Conservation (phyloP, 2,113 vertebrate species). For the Butorides virescens region DNA sequence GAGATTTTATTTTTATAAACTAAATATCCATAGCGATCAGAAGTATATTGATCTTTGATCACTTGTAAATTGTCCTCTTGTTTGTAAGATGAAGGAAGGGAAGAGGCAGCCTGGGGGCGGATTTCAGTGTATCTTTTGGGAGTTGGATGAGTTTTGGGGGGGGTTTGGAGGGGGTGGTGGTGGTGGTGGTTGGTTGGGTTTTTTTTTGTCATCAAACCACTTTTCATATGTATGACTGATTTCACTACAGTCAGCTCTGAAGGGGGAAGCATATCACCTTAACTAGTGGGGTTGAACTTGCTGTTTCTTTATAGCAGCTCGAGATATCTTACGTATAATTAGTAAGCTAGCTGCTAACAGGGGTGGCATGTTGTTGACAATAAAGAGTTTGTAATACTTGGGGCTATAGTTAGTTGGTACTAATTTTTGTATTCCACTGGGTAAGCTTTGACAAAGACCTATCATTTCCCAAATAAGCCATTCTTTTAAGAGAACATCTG, state of each 20-base stretch:
- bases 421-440: slow-evolving; percentile 71
- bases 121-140: background rate
- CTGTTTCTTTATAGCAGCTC: background rate
- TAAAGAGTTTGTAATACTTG: slow-evolving; percentile 34
- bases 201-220: background rate
- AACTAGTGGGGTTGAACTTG: background rate
- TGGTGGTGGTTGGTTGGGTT: too few species aligned
- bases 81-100: background rate
- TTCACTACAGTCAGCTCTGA: background rate
- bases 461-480: slow-evolving; percentile 70
- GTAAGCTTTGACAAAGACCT: slow-evolving; percentile 69
- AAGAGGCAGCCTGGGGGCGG: background rate
- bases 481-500: slow-evolving; percentile 75
- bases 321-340: background rate
- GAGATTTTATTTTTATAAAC: background rate
- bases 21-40: background rate
- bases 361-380: background rate
- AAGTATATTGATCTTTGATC: background rate
- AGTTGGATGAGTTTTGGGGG: background rate
- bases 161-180: too few species aligned
- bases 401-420: slow-evolving; percentile 36
- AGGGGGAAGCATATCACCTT: background rate
- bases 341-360: background rate
- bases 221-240: accelerated
- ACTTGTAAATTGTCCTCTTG: background rate